Conservation (phyloP, 2,797 vertebrate genomes). For the Pteropus rufus region DNA sequence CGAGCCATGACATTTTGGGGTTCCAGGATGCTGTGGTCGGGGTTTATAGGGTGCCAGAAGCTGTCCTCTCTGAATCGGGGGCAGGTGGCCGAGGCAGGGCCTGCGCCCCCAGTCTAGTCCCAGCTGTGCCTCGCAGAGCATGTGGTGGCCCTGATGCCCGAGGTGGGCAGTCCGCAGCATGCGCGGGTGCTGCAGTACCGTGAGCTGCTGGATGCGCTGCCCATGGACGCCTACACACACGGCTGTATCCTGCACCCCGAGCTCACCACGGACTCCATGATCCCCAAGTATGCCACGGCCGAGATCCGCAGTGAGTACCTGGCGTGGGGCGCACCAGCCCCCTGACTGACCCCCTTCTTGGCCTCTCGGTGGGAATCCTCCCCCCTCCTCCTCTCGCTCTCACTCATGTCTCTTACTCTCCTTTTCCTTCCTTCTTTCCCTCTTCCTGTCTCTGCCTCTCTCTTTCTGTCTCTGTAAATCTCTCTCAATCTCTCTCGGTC, state of each 20-base stretch:
- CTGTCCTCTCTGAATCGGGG: background rate
- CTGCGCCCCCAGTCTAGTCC: background rate
- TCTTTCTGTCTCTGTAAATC: background rate
- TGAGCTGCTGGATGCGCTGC: slow-evolving; percentile 94
- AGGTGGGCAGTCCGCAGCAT: slow-evolving; percentile 88
- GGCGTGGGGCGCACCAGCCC: background rate
- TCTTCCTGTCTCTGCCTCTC: background rate
- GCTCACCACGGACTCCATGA: slow-evolving; percentile 99
- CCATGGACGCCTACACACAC: slow-evolving; percentile 99
- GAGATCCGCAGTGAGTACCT: slow-evolving; percentile 99
- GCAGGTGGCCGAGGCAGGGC: background rate
- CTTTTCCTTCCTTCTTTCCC: background rate
- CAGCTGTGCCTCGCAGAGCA: slow-evolving; percentile 84
- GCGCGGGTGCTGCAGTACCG: slow-evolving; percentile 95
- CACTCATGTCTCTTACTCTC: too few relatives aligned
- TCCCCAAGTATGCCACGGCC: slow-evolving; percentile 99
- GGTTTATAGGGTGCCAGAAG: background rate
- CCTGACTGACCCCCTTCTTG: too few relatives aligned
- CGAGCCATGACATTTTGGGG: background rate
- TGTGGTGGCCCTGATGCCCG: slow-evolving; percentile 92
- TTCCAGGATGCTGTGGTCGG: background rate
- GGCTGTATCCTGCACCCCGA: slow-evolving; percentile 99
- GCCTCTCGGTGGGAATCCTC: background rate
- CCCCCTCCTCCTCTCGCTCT: background rate
- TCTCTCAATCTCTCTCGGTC: background rate